Conservation (phyloP, 2,888 invertebrate species). For the Anodontia alba region DNA sequence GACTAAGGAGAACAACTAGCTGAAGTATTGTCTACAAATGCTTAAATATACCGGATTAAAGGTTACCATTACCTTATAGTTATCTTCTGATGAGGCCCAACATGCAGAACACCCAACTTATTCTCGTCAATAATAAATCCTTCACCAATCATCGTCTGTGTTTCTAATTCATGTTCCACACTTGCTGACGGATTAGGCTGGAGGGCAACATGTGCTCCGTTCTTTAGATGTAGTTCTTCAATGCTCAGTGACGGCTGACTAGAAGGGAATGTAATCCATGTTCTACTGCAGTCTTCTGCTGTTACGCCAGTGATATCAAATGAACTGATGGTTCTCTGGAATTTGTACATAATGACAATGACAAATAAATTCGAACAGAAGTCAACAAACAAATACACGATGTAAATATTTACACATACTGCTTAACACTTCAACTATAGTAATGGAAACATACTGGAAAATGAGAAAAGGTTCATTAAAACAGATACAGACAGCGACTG, state of each 20-base stretch:
- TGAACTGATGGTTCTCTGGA: constrained; percentile 30
- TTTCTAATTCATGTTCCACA: constrained; percentile 43
- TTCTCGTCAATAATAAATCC: constrained; percentile 50
- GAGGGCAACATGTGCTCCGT: constrained; percentile 73
- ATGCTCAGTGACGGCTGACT: constrained; percentile 45
- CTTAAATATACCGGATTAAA: too few relatives aligned
- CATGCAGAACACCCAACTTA: constrained; percentile 68
- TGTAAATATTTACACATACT: too few relatives aligned
- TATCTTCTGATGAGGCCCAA: constrained; percentile 67
- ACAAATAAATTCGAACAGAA: too few relatives aligned
- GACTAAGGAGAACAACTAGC: too few relatives aligned
- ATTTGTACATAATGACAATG: too few relatives aligned
- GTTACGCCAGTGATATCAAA: constrained; percentile 26
- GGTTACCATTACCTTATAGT: constrained; percentile 59
- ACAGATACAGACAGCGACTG: too few relatives aligned
- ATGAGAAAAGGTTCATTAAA: too few relatives aligned
- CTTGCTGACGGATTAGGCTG: constrained; percentile 46
- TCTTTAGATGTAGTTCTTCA: constrained; percentile 65
- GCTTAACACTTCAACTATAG: too few relatives aligned
- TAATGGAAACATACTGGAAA: too few relatives aligned
- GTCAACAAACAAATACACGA: too few relatives aligned
- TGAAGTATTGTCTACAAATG: too few relatives aligned
- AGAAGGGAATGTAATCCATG: constrained; percentile 67
- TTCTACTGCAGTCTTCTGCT: constrained; percentile 62
- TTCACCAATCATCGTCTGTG: constrained; percentile 62